Base-by-base conservation (phyloP, 2,113 vertebrate genomes). In the Poecilia latipinna region DNA sequence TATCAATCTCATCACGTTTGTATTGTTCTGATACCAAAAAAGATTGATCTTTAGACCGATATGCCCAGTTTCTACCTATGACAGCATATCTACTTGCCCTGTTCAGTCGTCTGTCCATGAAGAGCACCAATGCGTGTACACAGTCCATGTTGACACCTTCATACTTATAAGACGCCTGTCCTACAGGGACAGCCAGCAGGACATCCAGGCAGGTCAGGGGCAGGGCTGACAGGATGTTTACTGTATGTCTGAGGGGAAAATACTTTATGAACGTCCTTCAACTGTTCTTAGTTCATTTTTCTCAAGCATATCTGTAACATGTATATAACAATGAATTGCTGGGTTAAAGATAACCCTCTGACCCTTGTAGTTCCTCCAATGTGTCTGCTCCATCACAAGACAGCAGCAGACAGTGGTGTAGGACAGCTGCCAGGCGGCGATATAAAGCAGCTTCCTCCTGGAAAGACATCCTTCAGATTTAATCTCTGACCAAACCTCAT, bases 161-260 rank as follows among this genome's bases (percentile, higher is more conserved):
- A n/a, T 90, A 93, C 77, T 89, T 79, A 51, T 78, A 85, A 0
- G 87, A 88, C 3, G 84, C 86, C 35, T 80, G 82, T 0, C 90
- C 77, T 22, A 92, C 73, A 12, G n/a, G 84, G 13, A 83, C 86
- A 0, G 88, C 84, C 29, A 94, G 80, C 63, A 95, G 87, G 62
- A 93, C 91, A 0, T 94, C 94, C 83, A 95, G 90, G 80, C 94
- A 94, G 29, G 84, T 82, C 26, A 94, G 85, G 1, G 94, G 94
- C 82, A 97, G 86, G 26, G 95, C 95, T 0, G 96, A 96, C 85
- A 97, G 79, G 19, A 97, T 91, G 65, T 97, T 97, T 54, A 97
- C 95, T 0, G 91, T 90, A 76, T 91, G 90, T 24, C 89, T 93
- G 68, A 29, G 67, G 65, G 73, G 5, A 4, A 33, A 65, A 4